phyloP scores from a whole-genome alignment of 1,140 invertebrate species.

The Drosophila miranda region DNA sequence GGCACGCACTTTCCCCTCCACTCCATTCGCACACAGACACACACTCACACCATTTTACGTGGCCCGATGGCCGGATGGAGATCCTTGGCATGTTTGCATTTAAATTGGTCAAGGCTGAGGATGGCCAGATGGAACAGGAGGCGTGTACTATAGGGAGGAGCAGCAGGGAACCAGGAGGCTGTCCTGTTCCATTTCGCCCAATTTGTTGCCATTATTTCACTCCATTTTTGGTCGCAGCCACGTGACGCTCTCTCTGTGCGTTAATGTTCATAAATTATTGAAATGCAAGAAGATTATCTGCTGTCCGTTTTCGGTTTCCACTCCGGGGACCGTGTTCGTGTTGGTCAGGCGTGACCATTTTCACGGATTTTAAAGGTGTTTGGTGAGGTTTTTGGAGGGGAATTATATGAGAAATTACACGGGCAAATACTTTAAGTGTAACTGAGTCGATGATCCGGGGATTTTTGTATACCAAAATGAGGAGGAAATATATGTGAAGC shows the following conservation, averaged over 20 bases:
- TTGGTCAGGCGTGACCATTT: background rate
- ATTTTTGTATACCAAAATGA: no score
- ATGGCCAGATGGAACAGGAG: slow-evolving; percentile 3
- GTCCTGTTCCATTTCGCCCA: slow-evolving; percentile 46
- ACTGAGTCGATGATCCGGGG: no score
- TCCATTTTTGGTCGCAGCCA: slow-evolving; percentile 40
- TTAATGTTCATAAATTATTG: slow-evolving; percentile 70
- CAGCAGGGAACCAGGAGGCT: background rate
- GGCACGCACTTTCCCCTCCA: slow-evolving; percentile 34
- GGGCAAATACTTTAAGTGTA: no score
- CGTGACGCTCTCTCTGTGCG: slow-evolving; percentile 38
- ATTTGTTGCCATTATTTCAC: slow-evolving; percentile 62
- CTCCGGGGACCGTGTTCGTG: background rate
- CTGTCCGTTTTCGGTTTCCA: slow-evolving; percentile 15
- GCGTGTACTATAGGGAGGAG: background rate
- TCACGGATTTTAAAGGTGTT: background rate
- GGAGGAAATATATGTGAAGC: no score
- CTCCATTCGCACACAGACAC: background rate
- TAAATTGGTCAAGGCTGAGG: slow-evolving; percentile 66
- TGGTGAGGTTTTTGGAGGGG: background rate
- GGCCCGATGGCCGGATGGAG: background rate
- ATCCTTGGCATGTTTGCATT: slow-evolving; percentile 53
- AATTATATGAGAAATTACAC: background rate
- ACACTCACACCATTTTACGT: slow-evolving; percentile 16
- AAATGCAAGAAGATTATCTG: slow-evolving; percentile 32